Base-by-base conservation (phyloP, 35 echinoderm and acorn worm genomes). In the Amphiura filiformis region DNA sequence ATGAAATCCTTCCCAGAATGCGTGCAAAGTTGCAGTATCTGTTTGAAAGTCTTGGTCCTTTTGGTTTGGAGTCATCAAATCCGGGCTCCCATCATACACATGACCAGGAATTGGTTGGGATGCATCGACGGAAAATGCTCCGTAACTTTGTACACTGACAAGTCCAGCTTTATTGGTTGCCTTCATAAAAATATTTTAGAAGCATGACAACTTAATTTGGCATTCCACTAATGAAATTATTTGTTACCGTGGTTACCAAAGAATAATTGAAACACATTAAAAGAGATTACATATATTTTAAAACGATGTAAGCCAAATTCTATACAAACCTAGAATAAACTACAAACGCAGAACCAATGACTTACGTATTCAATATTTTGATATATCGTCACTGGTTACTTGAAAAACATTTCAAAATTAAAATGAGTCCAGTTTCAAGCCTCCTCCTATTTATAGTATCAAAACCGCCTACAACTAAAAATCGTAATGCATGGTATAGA, bases 1-100 rank as follows among this genome's bases (percentile, higher is more conserved):
- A 36, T 85, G 42, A 47, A 85, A 85, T 32, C 83, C 83, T 61
- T 85, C 56, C 83, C 83, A 85, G 56, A 61, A 85, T n/a, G 57
- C 52, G 7, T 76, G 28, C 7, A 83, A n/a, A 32, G 32, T 31
- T 42, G 38, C 13, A 18, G 39, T 49, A 33, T 65, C 57, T 70
- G 35, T 36, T 39, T 85, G 78, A 39, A 80, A 80, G 34, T 80
- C 78, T 36, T 39, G 78, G 34, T 80, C 78, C n/a, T 39, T 80
- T 5, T 26, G n/a, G 38, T 80, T 36, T 3, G 34, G 3, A 17
- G 34, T 11, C n/a, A 4, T 32, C 34, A 20, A 18, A 4, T n/a
- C 78, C 3, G 34, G n/a, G 34, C 31, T 31, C 3, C 78, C 78
- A 32, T 80, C 78, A 80, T 37, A 80, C 7, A 80, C 78, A 4